Base-by-base conservation (phyloP, 2,113 vertebrate genomes). In the Syngnathoides biaculeatus region DNA sequence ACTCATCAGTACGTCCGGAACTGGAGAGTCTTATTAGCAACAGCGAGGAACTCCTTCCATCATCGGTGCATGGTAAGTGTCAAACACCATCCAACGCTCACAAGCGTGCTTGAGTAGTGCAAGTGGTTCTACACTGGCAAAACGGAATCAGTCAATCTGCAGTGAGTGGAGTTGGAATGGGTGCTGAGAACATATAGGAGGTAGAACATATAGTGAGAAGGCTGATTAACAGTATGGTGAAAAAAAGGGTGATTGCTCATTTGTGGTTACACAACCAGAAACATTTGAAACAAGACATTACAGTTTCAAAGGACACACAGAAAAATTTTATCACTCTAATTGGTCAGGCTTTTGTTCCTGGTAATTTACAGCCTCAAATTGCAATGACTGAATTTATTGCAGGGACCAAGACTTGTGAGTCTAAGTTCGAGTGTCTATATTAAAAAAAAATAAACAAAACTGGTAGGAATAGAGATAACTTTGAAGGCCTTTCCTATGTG, bases 401-500 rank as follows among this genome's bases (percentile, higher is more conserved):
- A 22, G 67, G 62, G 71, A 81, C 67, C 75, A 69, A 59, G 75
- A 71, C 64, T 74, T 81, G 67, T 70, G 76, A 71, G 77, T 57
- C 72, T 38, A 61, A 9, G 75, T 79, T 74, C 79, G 70, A 79
- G 72, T 65, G 67, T 72, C 65, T 70, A 68, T 72, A 79, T 63
- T 72, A 71, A 79, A 78, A 78, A 82, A 82, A 87, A 85, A 75
- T 78, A 75, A 79, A 78, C 83, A n/a, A n/a, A n/a, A 69, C 81
- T 90, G 86, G 84, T 86, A 82, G 68, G 42, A 17, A 30, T 12
- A 68, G 76, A 72, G 35, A 80, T 86, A 87, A 84, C 86, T 81
- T 69, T 2, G 82, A 88, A 81, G 88, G 84, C 79, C 83, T 85
- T 78, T 73, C 72, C 74, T 74, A 67, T 60, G 60, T 66, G 13